Evolutionary conservation across 2,888 invertebrate genomes (phyloP), one percentile per base, ranked within the genome.

Genomic region (Tetropium fuscum): DNA sequence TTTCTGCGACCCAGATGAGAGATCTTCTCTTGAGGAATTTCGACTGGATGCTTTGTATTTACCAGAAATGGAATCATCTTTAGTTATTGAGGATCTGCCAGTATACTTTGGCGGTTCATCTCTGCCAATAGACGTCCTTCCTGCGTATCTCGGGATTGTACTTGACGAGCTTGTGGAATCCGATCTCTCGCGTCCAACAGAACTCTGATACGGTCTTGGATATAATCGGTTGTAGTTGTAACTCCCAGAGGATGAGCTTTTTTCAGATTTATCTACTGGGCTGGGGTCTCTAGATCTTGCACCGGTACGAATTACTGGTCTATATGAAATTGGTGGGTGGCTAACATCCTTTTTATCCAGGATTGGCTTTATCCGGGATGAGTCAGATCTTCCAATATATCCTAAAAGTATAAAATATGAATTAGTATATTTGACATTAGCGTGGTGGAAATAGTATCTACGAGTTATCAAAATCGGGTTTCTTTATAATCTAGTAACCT

Each of bases 271-370:
- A 10, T 74, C 84, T 65, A 80, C 77, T 60, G 87, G 85, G 74
- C 87, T 88, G 8, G 85, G 83, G 74, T 88, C 88, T 65, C 87
- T 83, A 41, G 84, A 83, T 63, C 79, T 75, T 53, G 80, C 76
- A 3, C 75, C 70, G 18, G 76, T 73, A 59, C 75, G 69, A 6
- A 70, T 59, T 22, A 81, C 27, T 41, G 80, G 68, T 72, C 85
- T 82, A 72, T 87, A 88, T 1, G 83, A 79, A 0, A 82, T 76
- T 10, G 82, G 81, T 15, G 83, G 81, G 74, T 83, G 82, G 53
- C 64, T 75, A 11, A 78, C 74, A 13, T 82, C 82, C 66, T 81
- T 82, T 64, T 78, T 83, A 48, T 82, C 75, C 51, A 74, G 18
- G 16, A 68, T 11, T 3, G 74, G 66, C 63, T 77, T 77, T 13